Percentiles rank a stretch among this genome's conserved stretches.
Evolutionary conservation across 2,113 vertebrate genomes (phyloP).

Genomic region (Talpa occidentalis): DNA sequence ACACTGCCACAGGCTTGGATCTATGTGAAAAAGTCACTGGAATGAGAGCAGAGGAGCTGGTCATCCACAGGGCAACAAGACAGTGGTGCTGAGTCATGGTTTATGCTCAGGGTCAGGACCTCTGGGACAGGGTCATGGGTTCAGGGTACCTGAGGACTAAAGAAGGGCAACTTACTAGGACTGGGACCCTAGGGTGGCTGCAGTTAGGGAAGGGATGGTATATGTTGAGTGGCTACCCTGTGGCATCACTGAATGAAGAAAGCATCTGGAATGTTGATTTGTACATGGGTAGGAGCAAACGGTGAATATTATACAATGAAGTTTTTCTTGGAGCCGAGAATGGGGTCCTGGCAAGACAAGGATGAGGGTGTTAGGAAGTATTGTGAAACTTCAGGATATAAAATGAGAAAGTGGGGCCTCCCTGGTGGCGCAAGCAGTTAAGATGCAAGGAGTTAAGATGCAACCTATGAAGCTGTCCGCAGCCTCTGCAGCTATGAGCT

Average conservation of each 20-base stretch:
- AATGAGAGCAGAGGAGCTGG: background rate
- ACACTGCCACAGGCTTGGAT: background rate
- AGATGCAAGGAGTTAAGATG: too few relatives aligned
- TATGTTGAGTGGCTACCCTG: background rate
- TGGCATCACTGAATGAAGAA: background rate
- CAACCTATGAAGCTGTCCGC: too few relatives aligned
- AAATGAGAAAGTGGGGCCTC: slow-evolving; percentile 18
- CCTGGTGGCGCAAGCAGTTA: too few relatives aligned
- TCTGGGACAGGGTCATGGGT: background rate
- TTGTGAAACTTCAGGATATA: slow-evolving; percentile 26
- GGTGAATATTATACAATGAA: background rate
- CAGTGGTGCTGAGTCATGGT: background rate
- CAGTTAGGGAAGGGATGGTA: background rate
- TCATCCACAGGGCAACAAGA: background rate
- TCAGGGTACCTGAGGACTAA: background rate
- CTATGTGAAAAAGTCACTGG: background rate
- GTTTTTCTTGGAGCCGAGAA: background rate
- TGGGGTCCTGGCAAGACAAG: background rate
- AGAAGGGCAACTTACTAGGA: background rate
- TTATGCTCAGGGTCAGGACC: background rate
- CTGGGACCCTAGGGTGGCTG: background rate
- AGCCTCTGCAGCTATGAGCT: too few relatives aligned
- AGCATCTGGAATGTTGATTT: slow-evolving; percentile 1
- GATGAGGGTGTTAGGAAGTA: background rate
- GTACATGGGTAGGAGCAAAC: background rate